Evolutionary conservation across 2,888 invertebrate genomes (phyloP), one percentile per base, ranked within the genome.

Genomic region (Agrotis segetum): DNA sequence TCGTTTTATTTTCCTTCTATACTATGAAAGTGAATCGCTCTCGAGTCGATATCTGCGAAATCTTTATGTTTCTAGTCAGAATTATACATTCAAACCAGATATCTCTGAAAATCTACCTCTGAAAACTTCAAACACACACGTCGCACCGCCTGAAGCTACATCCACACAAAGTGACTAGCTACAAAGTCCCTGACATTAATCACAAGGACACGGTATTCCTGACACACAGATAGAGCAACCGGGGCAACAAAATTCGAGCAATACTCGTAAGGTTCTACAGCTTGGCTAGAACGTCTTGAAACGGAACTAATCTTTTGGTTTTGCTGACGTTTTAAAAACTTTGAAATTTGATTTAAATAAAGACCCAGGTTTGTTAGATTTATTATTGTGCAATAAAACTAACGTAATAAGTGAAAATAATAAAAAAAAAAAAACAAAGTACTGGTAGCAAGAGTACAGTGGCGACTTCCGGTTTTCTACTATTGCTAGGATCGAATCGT

Each of bases 1-100:
- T 84, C 9, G 60, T 82, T 78, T 80, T 73, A 53, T 81, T 81
- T 55, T 47, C 16, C 1, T 44, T 40, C 2, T 16, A 46, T 40
- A 11, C 16, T 16, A 40, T 11, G 40, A 40, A 9, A 40, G 11
- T 40, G 11, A 44, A 19, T 34, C 6, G 2, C 2, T 40, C 1
- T 59, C 16, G 11, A 59, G 16, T 56, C n/a, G 6, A n/a, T n/a
- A 11, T n/a, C 16, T 34, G 16, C 19, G 2, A 19, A 52, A 16
- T 19, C 50, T 11, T 3, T 3, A 50, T 52, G 29, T 29, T 1
- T 19, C 24, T 49, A n/a, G 11, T 55, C n/a, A 56, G 29, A 56
- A 9, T 11, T 17, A 55, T 9, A 17, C 4, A 29, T n/a, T 55
- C 24, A 61, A 24, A 11, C 3, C n/a, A 24, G 49, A 62, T 16